Evolutionary conservation across 2,797 vertebrate species (phyloP).

Genomic region (Microctenopoma lineatum): DNA sequence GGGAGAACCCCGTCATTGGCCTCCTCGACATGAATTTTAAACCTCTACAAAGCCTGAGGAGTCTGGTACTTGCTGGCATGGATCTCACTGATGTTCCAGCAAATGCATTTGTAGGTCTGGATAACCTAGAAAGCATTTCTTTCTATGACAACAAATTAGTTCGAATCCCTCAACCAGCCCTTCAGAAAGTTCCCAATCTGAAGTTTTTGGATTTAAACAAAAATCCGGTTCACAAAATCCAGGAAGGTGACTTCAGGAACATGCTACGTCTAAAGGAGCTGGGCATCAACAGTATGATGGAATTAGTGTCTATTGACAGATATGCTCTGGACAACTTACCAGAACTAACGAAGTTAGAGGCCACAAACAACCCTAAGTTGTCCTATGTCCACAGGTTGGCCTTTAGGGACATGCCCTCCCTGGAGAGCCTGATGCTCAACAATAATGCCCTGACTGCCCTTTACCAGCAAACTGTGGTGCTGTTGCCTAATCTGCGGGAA

Average conservation of each 20-base stretch:
- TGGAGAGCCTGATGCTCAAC: slow-evolving; percentile 98
- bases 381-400: slow-evolving; percentile 93
- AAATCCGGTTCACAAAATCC: slow-evolving; percentile 95
- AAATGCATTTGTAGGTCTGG: slow-evolving; percentile 94
- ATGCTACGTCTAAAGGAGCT: slow-evolving; percentile 96
- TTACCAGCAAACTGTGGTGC: slow-evolving; percentile 91
- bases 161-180: slow-evolving; percentile 91
- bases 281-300: slow-evolving; percentile 98
- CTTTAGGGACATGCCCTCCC: slow-evolving; percentile 92
- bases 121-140: slow-evolving; percentile 95
- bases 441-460: slow-evolving; percentile 95
- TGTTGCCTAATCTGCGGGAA: slow-evolving; percentile 93
- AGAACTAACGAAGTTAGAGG: slow-evolving; percentile 97
- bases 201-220: slow-evolving; percentile 99
- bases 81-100: slow-evolving; percentile 94
- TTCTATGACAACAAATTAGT: slow-evolving; percentile 97
- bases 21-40: slow-evolving; percentile 97
- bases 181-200: slow-evolving; percentile 95
- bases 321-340: slow-evolving; percentile 96
- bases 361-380: slow-evolving; percentile 97
- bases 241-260: slow-evolving; percentile 96
- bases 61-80: slow-evolving; percentile 97
- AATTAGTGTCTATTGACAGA: slow-evolving; percentile 93
- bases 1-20: slow-evolving; percentile 97
- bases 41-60: slow-evolving; percentile 91